Percentiles rank a stretch among this genome's conserved stretches.
phyloP scores from a whole-genome alignment of 2,888 invertebrate species.

The Melanostoma scalare region DNA sequence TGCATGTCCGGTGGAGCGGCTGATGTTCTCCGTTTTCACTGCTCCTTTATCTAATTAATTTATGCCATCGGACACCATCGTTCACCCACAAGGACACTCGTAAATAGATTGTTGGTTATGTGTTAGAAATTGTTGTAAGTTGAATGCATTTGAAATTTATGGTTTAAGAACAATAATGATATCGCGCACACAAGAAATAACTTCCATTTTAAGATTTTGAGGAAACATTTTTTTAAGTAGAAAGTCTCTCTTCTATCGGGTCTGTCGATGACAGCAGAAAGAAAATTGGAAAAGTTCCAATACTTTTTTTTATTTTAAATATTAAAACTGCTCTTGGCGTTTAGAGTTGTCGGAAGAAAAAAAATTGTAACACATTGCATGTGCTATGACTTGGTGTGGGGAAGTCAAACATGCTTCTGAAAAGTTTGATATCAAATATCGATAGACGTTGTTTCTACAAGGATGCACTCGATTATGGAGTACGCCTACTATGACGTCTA shows the following conservation, averaged over 20 bases:
- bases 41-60: constrained; percentile 56
- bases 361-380: neutral
- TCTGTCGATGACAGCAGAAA: neutral
- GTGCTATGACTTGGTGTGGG: neutral
- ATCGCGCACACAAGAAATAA: too few species aligned
- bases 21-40: constrained; percentile 1
- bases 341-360: neutral
- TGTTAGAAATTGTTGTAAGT: constrained; percentile 20
- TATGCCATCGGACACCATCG: constrained; percentile 25
- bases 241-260: neutral
- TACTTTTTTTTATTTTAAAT: neutral
- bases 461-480: constrained; percentile 19
- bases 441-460: constrained; percentile 11
- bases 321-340: constrained; percentile 15
- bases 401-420: constrained; percentile 22
- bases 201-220: too few species aligned
- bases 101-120: constrained; percentile 10
- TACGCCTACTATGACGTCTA: neutral
- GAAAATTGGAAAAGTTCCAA: constrained; percentile 15
- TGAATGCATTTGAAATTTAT: constrained; percentile 33
- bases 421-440: constrained; percentile 6
- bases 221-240: too few species aligned
- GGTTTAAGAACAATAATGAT: neutral
- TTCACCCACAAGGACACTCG: constrained; percentile 34
- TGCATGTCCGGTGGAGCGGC: constrained; percentile 36